phyloP scores from a whole-genome alignment of 2,113 vertebrate species.

The Isurus oxyrinchus region DNA sequence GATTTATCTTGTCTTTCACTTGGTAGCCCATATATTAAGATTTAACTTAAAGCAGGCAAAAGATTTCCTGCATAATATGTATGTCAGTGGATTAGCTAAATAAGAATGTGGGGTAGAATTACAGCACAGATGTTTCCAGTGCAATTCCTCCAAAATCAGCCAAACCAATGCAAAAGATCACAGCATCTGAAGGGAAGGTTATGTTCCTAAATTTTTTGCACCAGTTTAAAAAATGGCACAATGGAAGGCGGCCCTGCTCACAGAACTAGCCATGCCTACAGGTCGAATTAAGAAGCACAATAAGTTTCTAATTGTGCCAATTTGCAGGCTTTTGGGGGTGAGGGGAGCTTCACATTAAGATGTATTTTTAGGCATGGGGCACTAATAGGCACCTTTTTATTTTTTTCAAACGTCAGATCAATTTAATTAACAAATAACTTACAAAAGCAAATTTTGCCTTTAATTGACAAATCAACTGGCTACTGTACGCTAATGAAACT shows the following conservation, averaged over 20 bases:
- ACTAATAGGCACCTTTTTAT: neutral
- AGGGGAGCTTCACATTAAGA: neutral
- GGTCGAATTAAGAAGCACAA: neutral
- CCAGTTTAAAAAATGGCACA: neutral
- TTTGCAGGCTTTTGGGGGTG: neutral
- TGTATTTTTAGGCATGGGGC: neutral
- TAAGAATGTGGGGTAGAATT: neutral
- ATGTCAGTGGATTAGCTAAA: neutral
- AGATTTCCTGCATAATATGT: neutral
- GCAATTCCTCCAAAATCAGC: neutral
- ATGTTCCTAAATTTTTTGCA: neutral
- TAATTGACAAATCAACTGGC: neutral
- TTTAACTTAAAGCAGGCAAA: neutral
- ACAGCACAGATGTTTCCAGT: neutral
- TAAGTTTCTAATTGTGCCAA: neutral
- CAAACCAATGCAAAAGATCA: neutral
- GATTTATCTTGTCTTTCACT: constrained; percentile 22
- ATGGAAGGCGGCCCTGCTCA: neutral
- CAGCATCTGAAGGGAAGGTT: neutral
- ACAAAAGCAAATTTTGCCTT: too few relatives aligned
- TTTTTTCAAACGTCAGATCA: too few relatives aligned
- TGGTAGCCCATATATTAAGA: neutral
- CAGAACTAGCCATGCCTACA: neutral
- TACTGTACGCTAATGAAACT: neutral
- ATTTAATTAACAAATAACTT: neutral